Evolutionary conservation across 2,888 invertebrate species (phyloP).

Genomic region (Coelogynopora nodosa): DNA sequence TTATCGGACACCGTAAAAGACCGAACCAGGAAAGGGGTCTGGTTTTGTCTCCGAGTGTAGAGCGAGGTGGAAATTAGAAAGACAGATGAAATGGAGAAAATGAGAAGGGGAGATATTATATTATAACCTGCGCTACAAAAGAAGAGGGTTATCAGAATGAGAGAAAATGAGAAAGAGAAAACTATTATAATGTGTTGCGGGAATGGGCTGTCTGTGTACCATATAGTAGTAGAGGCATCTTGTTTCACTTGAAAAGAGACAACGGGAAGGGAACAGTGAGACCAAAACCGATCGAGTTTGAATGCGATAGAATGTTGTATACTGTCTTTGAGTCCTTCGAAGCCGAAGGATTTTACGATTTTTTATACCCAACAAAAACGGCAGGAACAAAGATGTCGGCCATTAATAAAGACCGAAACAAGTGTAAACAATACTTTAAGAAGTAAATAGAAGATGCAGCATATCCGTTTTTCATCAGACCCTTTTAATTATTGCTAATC

Average conservation of each 20-base stretch:
- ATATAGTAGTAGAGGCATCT: too few relatives aligned
- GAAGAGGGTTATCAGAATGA: too few relatives aligned
- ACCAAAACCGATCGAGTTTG: background rate
- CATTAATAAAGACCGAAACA: background rate
- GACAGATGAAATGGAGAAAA: background rate
- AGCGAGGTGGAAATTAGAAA: background rate
- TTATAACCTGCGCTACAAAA: too few relatives aligned
- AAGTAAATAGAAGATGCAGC: background rate
- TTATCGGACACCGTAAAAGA: background rate
- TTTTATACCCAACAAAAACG: background rate
- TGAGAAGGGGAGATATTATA: background rate
- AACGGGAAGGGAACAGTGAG: too few relatives aligned
- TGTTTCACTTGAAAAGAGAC: too few relatives aligned
- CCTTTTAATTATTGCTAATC: background rate
- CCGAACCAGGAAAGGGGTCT: background rate
- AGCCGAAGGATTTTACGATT: background rate
- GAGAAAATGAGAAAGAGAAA: background rate
- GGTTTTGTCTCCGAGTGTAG: background rate
- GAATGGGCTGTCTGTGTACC: too few relatives aligned
- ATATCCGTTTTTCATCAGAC: background rate
- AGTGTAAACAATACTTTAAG: conserved; percentile 12
- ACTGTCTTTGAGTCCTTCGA: background rate
- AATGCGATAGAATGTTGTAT: background rate
- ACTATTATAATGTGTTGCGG: too few relatives aligned
- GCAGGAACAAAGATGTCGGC: background rate